Base-by-base conservation (phyloP, 2,888 invertebrate species). In the Monoplex corrugatus region DNA sequence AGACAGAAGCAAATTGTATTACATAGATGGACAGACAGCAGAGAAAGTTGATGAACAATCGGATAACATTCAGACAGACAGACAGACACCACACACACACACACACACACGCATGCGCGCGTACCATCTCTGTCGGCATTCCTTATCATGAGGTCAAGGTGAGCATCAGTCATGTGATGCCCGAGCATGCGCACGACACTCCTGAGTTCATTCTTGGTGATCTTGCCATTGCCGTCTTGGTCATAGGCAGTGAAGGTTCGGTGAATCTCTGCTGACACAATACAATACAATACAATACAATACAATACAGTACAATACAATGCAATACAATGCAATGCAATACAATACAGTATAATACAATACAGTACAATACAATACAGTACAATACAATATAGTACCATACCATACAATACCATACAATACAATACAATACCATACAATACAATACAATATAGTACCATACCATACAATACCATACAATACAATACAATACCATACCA, bases 141-240 rank as follows among this genome's bases (percentile, higher is more conserved):
- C 0, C 28, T n/a, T 72, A 90, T 87, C 89, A 90, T 89, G 23
- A 88, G 78, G 8, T 87, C 86, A 2, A 90, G 32, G 23, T 90
- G 89, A 23, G 63, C 44, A 23, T 90, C 90, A 8, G 90, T 86
- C 82, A 89, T 86, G 43, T 63, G 57, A 13, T 89, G 85, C 16
- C 86, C 86, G 6, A 90, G 80, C 50, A 86, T 87, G 35, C 87
- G 87, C 23, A 90, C 75, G 0, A 88, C 86, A 68, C 80, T 89
- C 40, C 87, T 57, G 13, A 90, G 89, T 43, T 90, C 90, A 44
- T 32, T 44, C 35, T 84, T 78, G 28, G 87, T 90, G 13, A 90
- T 90, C 23, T 85, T 87, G 13, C 90, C 90, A 50, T 86, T 89
- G 0, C 90, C 90, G 45, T 90, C 90, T 38, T 87, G 84, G 82